Conservation (phyloP, 2,113 vertebrate species). For the Cyprinodon variegatus region DNA sequence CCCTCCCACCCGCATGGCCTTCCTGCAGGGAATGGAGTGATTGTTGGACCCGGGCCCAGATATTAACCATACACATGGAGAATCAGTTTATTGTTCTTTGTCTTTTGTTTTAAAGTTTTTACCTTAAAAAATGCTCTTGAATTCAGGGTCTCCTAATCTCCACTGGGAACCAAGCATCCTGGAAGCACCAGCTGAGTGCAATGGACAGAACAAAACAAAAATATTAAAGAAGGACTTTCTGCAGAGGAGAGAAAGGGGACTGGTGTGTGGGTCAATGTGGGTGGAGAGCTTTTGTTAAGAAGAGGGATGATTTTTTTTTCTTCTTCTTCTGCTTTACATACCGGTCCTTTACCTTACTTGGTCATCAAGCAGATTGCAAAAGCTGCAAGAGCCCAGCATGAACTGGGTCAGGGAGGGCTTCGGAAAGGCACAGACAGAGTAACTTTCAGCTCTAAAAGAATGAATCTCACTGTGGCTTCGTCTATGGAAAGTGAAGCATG, state of each 20-base stretch:
- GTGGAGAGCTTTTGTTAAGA: slow-evolving; percentile 74
- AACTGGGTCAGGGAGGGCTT: slow-evolving; percentile 51
- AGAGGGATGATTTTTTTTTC: slow-evolving; percentile 55
- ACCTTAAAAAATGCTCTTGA: slow-evolving; percentile 9
- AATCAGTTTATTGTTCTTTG: slow-evolving; percentile 8
- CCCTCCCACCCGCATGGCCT: slow-evolving; percentile 58
- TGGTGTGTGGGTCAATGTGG: slow-evolving; percentile 53
- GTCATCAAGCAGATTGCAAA: slow-evolving; percentile 67
- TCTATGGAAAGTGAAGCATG: slow-evolving; percentile 71
- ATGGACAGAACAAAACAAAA: slow-evolving; percentile 36
- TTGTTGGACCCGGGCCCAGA: slow-evolving; percentile 64
- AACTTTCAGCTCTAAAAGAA: slow-evolving; percentile 66
- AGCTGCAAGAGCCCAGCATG: slow-evolving; percentile 60
- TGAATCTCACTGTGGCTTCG: slow-evolving; percentile 62
- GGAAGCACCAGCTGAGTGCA: slow-evolving; percentile 44
- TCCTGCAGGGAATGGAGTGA: slow-evolving; percentile 60
- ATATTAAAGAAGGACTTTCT: slow-evolving; percentile 56
- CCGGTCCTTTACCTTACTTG: slow-evolving; percentile 79
- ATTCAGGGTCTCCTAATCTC: slow-evolving; percentile 55
- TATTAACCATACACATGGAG: slow-evolving; percentile 33
- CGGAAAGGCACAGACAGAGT: slow-evolving; percentile 51
- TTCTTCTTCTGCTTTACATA: slow-evolving; percentile 57
- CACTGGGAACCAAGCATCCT: slow-evolving; percentile 32
- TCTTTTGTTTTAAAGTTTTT: slow-evolving; percentile 26
- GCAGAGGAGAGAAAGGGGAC: slow-evolving; percentile 34